These are phyloP conservation scores for Magallana gigas DNA, from an alignment of 1,140 invertebrate species.

Conservation along the genomic window DNA sequence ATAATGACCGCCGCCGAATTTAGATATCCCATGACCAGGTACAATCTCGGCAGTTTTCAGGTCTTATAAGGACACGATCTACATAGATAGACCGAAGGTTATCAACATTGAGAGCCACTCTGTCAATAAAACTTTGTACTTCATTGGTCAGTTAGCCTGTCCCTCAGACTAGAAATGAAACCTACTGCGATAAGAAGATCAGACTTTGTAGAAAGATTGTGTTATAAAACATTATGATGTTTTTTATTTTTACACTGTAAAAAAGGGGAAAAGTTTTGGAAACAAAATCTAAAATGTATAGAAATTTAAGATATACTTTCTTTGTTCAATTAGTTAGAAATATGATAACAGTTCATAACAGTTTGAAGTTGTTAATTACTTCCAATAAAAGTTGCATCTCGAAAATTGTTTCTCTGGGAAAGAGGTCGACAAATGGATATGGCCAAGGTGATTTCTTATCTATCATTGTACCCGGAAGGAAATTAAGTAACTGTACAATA, in stretches of 20 bases:
- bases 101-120: not conserved
- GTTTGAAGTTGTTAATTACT: not conserved
- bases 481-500: not conserved
- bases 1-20: not conserved
- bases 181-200: too few relatives aligned
- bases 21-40: conserved; percentile 18
- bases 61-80: conserved; percentile 16
- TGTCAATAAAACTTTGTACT: conserved; percentile 34
- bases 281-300: not conserved
- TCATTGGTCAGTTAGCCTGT: not conserved
- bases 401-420: not conserved
- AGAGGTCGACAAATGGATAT: not conserved
- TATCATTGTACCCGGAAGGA: conserved; percentile 18
- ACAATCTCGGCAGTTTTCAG: not conserved
- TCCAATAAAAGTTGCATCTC: not conserved
- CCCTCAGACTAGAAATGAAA: too few relatives aligned
- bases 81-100: conserved; percentile 2
- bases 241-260: too few relatives aligned
- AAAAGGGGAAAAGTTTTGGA: too few relatives aligned
- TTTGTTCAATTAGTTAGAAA: not conserved
- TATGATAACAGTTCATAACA: not conserved
- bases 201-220: too few relatives aligned
- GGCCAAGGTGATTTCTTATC: conserved; percentile 4
- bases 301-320: not conserved
- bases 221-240: too few relatives aligned